Evolutionary conservation across 2,888 invertebrate species (phyloP), one percentile per base, ranked within the genome.

Genomic region (Acleris holmiana): DNA sequence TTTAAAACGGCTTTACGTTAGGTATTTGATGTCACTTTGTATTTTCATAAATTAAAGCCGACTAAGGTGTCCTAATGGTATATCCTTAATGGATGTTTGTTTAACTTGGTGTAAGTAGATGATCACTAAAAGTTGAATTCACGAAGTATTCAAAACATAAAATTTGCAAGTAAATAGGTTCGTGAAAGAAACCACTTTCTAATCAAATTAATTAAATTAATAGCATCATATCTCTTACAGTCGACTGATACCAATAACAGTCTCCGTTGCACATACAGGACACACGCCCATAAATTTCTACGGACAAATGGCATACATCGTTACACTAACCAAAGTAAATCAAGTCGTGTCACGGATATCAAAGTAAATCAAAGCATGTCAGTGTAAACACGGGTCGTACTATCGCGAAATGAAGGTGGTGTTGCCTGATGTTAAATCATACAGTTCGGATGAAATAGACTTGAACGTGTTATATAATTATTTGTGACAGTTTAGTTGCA

Each of bases 271-370:
- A 44, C 23, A 40, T 15, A 17, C 17, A 23, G 55, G n/a, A 55
- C 17, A 44, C 23, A 44, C 21, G 64, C 41, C 13, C 44, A 54
- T 65, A 49, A 59, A 59, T 65, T 54, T 59, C 29, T 29, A 35
- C 48, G 47, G 40, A 47, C 48, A 54, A 65, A 65, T 65, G 64
- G 47, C 54, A 65, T 57, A 29, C 35, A 25, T 25, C 29, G 48
- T 21, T 18, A n/a, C 48, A 59, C 54, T 54, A 55, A 44, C 49
- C 63, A 63, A 15, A 48, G 29, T 55, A 41, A 53, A 41, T 55
- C 49, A 35, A 64, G 21, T 4, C 18, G 54, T 54, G 59, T 54
- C 59, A 55, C 64, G 47, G 44, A 53, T 54, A 44, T 49, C 47
- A 48, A 18, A 49, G 47, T 55, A 61, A 61, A 54, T 65, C 59